Percentiles rank a stretch among this genome's conserved stretches.
These are phyloP conservation scores for Caenorhabditis japonica DNA, from an alignment of 2,888 invertebrate species.

Conservation along the genomic window DNA sequence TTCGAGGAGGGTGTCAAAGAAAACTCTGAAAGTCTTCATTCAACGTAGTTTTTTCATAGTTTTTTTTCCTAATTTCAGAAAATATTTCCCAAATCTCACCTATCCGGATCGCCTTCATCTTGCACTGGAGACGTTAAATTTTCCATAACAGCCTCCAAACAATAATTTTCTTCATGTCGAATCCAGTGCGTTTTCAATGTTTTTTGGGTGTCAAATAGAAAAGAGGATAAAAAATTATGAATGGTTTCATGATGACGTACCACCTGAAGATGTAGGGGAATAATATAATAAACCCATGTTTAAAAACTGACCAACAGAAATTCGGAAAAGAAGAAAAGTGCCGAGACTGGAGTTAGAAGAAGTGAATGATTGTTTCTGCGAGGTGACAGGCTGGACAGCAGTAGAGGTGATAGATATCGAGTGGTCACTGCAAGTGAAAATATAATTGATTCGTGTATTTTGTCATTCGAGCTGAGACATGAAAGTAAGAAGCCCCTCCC, in stretches of 20 bases:
- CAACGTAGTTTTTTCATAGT: neutral
- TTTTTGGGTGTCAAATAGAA: slow-evolving; percentile 71
- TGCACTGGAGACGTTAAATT: neutral
- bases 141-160: slow-evolving; percentile 23
- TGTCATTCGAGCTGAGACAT: no score
- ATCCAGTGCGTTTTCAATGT: slow-evolving; percentile 62
- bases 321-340: slow-evolving; percentile 72
- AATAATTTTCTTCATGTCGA: slow-evolving; percentile 50
- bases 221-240: slow-evolving; percentile 65
- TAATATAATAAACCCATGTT: no score
- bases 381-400: slow-evolving; percentile 56
- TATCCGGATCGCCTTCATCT: neutral
- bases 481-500: no score
- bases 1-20: slow-evolving; percentile 89
- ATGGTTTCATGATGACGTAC: slow-evolving; percentile 61
- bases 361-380: slow-evolving; percentile 62
- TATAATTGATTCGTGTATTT: no score
- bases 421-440: slow-evolving; percentile 28
- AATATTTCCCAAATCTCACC: neutral
- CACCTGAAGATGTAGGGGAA: no score
- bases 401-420: slow-evolving; percentile 56
- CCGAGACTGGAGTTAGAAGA: slow-evolving; percentile 69
- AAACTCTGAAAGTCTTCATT: slow-evolving; percentile 80
- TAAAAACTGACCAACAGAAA: slow-evolving; percentile 64
- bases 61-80: neutral